These are phyloP conservation scores for Aegotheles bennettii DNA, from an alignment of 2,113 vertebrate species.

Conservation along the genomic window DNA sequence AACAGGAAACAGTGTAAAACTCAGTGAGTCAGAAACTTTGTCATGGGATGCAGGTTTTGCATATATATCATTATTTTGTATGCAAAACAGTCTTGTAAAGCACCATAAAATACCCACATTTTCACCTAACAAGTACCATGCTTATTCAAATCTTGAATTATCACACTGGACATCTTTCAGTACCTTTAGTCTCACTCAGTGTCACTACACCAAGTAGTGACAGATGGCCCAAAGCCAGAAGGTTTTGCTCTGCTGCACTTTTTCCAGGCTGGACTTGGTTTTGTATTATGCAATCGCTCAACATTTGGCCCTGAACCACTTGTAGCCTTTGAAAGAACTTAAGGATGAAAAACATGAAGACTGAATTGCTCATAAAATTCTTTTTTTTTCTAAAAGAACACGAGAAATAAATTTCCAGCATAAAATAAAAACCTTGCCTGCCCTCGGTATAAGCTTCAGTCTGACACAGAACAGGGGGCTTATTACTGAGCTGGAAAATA, in stretches of 20 bases:
- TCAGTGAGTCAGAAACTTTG: slow-evolving; percentile 48
- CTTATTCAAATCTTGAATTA: slow-evolving; percentile 27
- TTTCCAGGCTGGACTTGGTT: slow-evolving; percentile 44
- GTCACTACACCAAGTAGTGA: not conserved
- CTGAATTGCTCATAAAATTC: slow-evolving; percentile 12
- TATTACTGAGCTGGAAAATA: slow-evolving; percentile 46
- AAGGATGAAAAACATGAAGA: slow-evolving; percentile 60
- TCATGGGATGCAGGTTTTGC: slow-evolving; percentile 50
- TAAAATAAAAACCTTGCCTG: slow-evolving; percentile 25
- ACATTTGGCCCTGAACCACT: slow-evolving; percentile 11
- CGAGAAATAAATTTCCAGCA: slow-evolving; percentile 37
- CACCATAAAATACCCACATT: not conserved
- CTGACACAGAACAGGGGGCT: slow-evolving; percentile 21
- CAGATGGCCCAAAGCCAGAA: slow-evolving; percentile 42
- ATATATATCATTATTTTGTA: slow-evolving; percentile 55
- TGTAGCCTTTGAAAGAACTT: slow-evolving; percentile 52
- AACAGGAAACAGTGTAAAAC: slow-evolving; percentile 34
- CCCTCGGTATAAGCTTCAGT: not conserved
- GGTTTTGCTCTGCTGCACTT: slow-evolving; percentile 38
- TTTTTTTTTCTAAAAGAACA: slow-evolving; percentile 12
- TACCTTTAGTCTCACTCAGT: not conserved
- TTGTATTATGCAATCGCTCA: slow-evolving; percentile 26
- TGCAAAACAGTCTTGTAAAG: slow-evolving; percentile 34
- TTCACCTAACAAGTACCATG: slow-evolving; percentile 8
- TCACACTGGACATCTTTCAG: slow-evolving; percentile 21